phyloP scores from a whole-genome alignment of 2,113 vertebrate genomes.

The Erpornis zantholeuca region DNA sequence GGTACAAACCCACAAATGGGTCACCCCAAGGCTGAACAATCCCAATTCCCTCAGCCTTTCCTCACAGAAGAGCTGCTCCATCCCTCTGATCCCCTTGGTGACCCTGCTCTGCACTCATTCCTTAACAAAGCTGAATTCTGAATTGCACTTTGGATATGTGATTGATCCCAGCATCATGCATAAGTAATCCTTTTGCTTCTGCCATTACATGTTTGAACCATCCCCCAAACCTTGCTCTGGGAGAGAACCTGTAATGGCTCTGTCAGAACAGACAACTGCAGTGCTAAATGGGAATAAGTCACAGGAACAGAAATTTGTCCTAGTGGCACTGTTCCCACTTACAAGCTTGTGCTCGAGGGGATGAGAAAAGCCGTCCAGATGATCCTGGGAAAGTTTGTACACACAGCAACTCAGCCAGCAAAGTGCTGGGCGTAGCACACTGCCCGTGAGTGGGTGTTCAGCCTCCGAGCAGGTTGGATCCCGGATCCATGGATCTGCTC shows the following conservation, averaged over 20 bases:
- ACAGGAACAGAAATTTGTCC: neutral
- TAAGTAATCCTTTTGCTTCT: constrained; percentile 6
- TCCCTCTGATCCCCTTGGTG: neutral
- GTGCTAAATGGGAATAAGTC: neutral
- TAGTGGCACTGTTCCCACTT: constrained; percentile 1
- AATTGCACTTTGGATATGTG: neutral
- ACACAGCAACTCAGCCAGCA: neutral
- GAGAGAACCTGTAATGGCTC: neutral
- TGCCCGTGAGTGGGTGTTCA: neutral
- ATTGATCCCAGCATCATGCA: neutral
- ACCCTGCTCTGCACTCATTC: neutral
- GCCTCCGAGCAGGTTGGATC: neutral
- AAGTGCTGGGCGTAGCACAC: neutral
- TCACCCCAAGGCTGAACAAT: neutral
- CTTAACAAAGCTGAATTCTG: neutral
- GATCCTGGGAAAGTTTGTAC: constrained; percentile 52
- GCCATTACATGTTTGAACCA: constrained; percentile 5
- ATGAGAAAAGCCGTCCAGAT: constrained; percentile 22
- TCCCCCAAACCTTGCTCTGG: neutral
- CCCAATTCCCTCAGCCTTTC: neutral
- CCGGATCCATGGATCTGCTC: neutral
- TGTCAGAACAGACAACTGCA: neutral
- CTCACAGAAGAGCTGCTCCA: neutral
- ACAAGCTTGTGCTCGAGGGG: constrained; percentile 23
- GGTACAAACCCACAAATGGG: neutral